Evolutionary conservation across 2,797 vertebrate genomes (phyloP).

Genomic region (Lates japonicus): DNA sequence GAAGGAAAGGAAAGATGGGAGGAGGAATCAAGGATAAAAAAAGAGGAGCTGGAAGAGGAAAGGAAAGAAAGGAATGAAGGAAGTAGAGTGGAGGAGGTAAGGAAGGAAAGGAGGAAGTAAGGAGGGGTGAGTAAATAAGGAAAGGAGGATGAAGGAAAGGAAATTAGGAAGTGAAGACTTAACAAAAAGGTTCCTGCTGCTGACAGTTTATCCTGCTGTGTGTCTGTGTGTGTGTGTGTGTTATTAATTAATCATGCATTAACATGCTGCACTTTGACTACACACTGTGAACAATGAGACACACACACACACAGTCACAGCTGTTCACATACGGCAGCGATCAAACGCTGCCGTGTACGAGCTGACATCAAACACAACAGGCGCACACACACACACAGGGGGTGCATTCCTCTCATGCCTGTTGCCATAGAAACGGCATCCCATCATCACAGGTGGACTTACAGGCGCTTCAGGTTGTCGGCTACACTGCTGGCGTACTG

Average conservation of each 20-base stretch:
- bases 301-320: slow-evolving; percentile 6
- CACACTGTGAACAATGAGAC: slow-evolving; percentile 1
- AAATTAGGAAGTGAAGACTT: background rate
- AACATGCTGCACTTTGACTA: slow-evolving; percentile 22
- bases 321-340: slow-evolving; percentile 13
- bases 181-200: slow-evolving; percentile 10
- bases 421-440: slow-evolving; percentile 59
- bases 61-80: background rate
- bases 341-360: background rate
- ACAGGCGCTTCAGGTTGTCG: slow-evolving; percentile 96
- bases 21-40: no score
- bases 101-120: background rate
- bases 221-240: background rate
- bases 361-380: slow-evolving; percentile 10
- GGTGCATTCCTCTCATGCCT: background rate
- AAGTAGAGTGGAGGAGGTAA: background rate
- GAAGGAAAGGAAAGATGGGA: background rate
- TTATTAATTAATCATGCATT: slow-evolving; percentile 1
- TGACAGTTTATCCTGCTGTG: background rate
- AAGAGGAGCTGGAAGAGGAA: no score
- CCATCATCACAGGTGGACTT: slow-evolving; percentile 81
- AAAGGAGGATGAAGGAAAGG: background rate
- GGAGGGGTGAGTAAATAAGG: background rate
- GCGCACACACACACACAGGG: slow-evolving; percentile 2
- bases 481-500: slow-evolving; percentile 94